Percentiles rank a stretch among this genome's conserved stretches.
Conservation (phyloP, 2,797 vertebrate species). For the Anomalospiza imberbis region DNA sequence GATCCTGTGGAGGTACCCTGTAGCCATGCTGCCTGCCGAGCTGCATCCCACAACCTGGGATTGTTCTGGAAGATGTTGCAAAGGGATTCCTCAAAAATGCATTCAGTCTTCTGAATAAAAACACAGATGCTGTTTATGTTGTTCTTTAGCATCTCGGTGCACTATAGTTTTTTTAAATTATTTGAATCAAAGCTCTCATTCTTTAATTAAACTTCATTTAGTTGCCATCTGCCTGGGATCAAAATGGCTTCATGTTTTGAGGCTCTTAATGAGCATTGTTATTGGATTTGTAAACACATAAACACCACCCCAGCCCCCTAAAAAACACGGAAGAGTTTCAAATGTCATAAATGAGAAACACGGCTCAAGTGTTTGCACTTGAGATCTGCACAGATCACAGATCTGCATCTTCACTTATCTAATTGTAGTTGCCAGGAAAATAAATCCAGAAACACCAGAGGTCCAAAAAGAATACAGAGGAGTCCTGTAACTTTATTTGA, state of each 20-base stretch:
- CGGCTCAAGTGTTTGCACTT: not conserved
- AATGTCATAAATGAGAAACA: constrained; percentile 56
- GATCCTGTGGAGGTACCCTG: not conserved
- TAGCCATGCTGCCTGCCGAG: rapidly evolving
- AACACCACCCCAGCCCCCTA: not conserved
- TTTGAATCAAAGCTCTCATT: constrained; percentile 71
- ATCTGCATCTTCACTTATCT: constrained; percentile 33
- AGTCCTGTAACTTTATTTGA: not conserved
- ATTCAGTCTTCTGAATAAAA: constrained; percentile 2
- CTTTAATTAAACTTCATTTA: constrained; percentile 79
- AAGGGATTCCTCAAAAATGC: not conserved
- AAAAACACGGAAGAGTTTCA: constrained; percentile 39
- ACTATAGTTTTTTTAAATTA: constrained; percentile 47
- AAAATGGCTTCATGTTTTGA: constrained; percentile 71
- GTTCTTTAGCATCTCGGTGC: constrained; percentile 4
- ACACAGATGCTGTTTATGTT: constrained; percentile 72
- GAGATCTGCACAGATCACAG: too few relatives aligned
- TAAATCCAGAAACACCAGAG: not conserved
- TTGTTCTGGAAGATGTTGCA: not conserved
- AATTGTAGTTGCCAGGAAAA: not conserved
- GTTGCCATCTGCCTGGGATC: constrained; percentile 74
- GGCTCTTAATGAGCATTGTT: constrained; percentile 73
- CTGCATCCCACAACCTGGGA: not conserved
- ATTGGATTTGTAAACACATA: constrained; percentile 68
- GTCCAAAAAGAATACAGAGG: not conserved